Evolutionary conservation across 1,140 invertebrate genomes (phyloP).

Genomic region (Anoplophora glabripennis): DNA sequence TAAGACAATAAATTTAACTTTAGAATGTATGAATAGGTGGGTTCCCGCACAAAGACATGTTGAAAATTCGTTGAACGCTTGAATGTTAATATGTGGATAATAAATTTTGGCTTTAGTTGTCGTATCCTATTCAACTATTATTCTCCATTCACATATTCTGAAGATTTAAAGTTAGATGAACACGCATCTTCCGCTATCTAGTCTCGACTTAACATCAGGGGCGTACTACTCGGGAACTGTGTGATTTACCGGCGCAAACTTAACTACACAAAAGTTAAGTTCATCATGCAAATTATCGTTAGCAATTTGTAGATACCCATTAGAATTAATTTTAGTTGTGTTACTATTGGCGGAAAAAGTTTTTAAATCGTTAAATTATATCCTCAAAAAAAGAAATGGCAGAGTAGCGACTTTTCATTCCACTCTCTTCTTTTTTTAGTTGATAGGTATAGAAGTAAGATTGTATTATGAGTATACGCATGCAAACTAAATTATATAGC

Average conservation of each 20-base stretch:
- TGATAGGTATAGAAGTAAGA: no score
- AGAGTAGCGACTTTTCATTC: no score
- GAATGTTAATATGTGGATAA: constrained; percentile 20
- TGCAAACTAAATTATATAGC: no score
- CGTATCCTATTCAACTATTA: constrained; percentile 18
- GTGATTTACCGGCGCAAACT: constrained; percentile 1
- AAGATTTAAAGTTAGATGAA: constrained; percentile 24
- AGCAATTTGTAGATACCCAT: not conserved
- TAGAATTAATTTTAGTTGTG: not conserved
- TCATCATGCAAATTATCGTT: not conserved
- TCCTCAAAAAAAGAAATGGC: no score
- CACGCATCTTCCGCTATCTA: constrained; percentile 24
- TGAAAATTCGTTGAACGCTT: not conserved
- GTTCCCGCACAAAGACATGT: no score
- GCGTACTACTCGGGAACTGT: constrained; percentile 9
- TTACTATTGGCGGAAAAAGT: not conserved
- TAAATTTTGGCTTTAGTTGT: constrained; percentile 19
- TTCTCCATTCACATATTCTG: constrained; percentile 9
- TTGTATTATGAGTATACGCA: no score
- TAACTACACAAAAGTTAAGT: not conserved
- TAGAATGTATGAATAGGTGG: no score
- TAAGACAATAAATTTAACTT: no score
- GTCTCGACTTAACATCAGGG: constrained; percentile 14
- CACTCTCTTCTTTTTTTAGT: no score
- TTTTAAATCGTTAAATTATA: not conserved